Percentiles rank a stretch among this genome's conserved stretches.
phyloP scores from a whole-genome alignment of 2,888 invertebrate species.

The Diplolepis rosae region DNA sequence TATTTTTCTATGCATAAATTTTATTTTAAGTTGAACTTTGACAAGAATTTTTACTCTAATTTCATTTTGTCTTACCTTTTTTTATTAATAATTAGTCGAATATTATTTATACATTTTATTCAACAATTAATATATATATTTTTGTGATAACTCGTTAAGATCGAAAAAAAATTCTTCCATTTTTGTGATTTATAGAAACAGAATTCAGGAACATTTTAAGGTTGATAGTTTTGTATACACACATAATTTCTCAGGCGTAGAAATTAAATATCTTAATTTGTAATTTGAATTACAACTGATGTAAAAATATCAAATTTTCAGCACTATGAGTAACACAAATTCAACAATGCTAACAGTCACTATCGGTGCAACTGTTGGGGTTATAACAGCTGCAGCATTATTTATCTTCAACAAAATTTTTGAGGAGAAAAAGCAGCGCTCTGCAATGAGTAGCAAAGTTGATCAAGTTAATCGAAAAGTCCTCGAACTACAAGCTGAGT shows the following conservation, averaged over 20 bases:
- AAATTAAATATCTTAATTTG: too few relatives aligned
- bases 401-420: conserved; percentile 65
- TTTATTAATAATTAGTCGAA: too few relatives aligned
- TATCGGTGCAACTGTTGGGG: conserved; percentile 66
- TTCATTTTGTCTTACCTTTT: not conserved
- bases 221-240: too few relatives aligned
- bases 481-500: conserved; percentile 59
- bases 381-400: conserved; percentile 64
- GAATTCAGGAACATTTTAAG: not conserved
- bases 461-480: conserved; percentile 62
- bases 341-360: conserved; percentile 63
- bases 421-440: conserved; percentile 53
- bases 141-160: not conserved
- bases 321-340: conserved; percentile 25
- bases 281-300: not conserved
- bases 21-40: not conserved
- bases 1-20: not conserved
- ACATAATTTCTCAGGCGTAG: too few relatives aligned
- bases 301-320: not conserved
- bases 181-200: not conserved
- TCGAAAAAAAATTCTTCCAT: not conserved
- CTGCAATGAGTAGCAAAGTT: conserved; percentile 56
- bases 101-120: too few relatives aligned
- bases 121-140: too few relatives aligned
- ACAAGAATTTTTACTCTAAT: not conserved